Evolutionary conservation across 2,113 vertebrate genomes (phyloP), one percentile per base, ranked within the genome.

Genomic region (Panthera uncia): DNA sequence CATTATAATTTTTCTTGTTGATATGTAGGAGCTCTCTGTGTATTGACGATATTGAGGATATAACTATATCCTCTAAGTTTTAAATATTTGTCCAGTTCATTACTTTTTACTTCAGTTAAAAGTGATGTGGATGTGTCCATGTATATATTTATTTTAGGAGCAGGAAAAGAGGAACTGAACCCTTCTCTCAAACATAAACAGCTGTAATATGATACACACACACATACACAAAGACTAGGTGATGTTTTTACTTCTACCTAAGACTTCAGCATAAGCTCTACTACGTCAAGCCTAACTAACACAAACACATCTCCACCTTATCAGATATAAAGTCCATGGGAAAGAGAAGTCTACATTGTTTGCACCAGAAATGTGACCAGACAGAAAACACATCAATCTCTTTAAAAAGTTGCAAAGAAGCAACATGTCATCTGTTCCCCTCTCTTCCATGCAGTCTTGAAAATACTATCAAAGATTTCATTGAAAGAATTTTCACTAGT

Each of bases 61-160:
- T 93, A 94, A 92, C 38, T 94, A 90, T 69, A 86, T 95, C 23
- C 41, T 76, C 63, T 21, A 93, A 88, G 29, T 81, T 73, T 94
- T n/a, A 82, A 69, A 19, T 65, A 92, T 82, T 90, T 91, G 90
- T 86, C 66, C 38, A 92, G 48, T 86, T 94, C 7, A 15, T 81
- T n/a, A 91, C 16, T 68, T 93, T 97, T 87, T 65, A 71, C 38
- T 84, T 85, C 50, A 83, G 13, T 76, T 71, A 95, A 94, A 95
- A 41, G 27, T 86, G 38, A 81, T 68, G 10, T 91, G 38, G 57
- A 61, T 90, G 82, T 73, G 14, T 41, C 52, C 91, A 12, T 50
- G 2, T 55, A 50, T 50, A 9, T 91, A 50, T 80, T 66, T 79
- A 87, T 89, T 79, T 96, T 71, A 91, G 63, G 29, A 61, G 10